Evolutionary conservation across 2,888 invertebrate genomes (phyloP).

Genomic region (Torymus aiolomorphi): DNA sequence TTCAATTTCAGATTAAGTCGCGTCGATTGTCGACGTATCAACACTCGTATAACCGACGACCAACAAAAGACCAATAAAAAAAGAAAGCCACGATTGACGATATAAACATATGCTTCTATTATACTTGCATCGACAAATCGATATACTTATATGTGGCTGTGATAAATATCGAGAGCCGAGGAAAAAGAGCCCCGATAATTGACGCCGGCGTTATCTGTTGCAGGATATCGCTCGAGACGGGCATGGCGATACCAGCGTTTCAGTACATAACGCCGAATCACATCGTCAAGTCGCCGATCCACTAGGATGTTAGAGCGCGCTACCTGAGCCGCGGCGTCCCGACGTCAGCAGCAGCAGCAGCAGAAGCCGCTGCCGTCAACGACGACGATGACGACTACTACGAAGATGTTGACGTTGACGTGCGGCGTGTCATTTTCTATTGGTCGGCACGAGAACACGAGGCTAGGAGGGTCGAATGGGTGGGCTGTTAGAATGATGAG

Average conservation of each 20-base stretch:
- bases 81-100: neutral
- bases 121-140: no score
- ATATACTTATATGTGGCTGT: no score
- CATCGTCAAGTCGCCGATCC: slow-evolving; percentile 94
- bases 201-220: slow-evolving; percentile 72
- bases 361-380: slow-evolving; percentile 6
- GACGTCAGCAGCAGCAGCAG: slow-evolving; percentile 25
- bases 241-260: slow-evolving; percentile 92
- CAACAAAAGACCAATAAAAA: slow-evolving; percentile 1
- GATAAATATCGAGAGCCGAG: no score
- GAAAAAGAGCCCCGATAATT: no score
- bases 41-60: neutral
- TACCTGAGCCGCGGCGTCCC: slow-evolving; percentile 53
- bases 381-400: neutral
- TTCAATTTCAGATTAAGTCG: neutral
- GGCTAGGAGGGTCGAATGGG: slow-evolving; percentile 2
- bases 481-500: slow-evolving; percentile 7
- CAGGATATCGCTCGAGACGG: slow-evolving; percentile 97
- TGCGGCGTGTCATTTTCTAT: slow-evolving; percentile 15
- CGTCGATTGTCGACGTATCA: slow-evolving; percentile 7
- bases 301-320: slow-evolving; percentile 77
- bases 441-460: slow-evolving; percentile 14
- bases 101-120: no score
- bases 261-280: slow-evolving; percentile 95
- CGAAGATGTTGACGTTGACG: neutral